Evolutionary conservation across 2,113 vertebrate species (phyloP).

Genomic region (Eudyptes chrysolophus): DNA sequence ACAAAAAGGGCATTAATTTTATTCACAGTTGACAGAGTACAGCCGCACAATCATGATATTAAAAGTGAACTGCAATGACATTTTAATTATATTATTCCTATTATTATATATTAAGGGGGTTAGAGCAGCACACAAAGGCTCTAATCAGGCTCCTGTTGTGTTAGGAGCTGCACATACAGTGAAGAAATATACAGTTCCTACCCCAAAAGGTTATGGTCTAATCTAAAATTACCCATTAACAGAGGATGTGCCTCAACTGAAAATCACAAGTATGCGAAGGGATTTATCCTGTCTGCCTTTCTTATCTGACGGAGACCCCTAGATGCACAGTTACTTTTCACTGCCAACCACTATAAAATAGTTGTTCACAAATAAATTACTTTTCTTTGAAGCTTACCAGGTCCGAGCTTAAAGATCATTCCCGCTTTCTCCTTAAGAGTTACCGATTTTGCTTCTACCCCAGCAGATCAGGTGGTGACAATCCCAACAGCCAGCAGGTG

Average conservation of each 20-base stretch:
- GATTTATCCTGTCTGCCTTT: not conserved
- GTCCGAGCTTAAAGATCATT: not conserved
- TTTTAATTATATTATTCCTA: not conserved
- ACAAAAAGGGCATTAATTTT: slow-evolving; percentile 25
- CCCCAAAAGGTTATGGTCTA: not conserved
- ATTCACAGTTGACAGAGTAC: slow-evolving; percentile 23
- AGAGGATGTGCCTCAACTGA: not conserved
- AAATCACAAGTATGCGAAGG: not conserved
- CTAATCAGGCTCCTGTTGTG: not conserved
- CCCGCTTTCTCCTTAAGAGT: not conserved
- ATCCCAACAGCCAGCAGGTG: not conserved
- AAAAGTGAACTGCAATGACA: slow-evolving; percentile 32
- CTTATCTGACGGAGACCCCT: not conserved
- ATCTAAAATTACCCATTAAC: not conserved
- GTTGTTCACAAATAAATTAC: not conserved
- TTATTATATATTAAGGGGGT: not conserved
- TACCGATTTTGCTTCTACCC: not conserved
- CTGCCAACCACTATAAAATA: not conserved
- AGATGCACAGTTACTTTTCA: not conserved
- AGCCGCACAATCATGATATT: not conserved
- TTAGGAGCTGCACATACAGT: not conserved
- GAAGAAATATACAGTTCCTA: not conserved
- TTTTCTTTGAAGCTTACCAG: not conserved
- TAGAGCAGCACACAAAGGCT: not conserved
- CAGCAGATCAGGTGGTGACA: not conserved